phyloP scores from a whole-genome alignment of 1,140 invertebrate genomes.

The Bombus pascuorum region DNA sequence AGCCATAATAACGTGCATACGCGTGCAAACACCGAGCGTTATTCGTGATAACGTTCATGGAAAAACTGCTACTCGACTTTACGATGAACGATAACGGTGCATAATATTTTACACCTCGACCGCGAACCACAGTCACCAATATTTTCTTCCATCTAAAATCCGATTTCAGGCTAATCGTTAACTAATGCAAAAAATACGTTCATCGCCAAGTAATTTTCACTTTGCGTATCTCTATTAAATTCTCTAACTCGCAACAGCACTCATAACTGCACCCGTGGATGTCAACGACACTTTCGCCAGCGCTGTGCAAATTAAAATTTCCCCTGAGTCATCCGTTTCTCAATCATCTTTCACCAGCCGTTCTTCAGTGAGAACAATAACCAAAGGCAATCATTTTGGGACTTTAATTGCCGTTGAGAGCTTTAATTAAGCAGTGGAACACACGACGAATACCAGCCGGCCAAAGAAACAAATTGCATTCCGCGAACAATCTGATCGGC shows the following conservation, averaged over 20 bases:
- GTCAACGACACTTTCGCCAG: neutral
- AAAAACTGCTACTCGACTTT: slow-evolving; percentile 66
- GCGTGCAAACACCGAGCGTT: slow-evolving; percentile 64
- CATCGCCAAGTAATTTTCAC: neutral
- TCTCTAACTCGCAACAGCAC: neutral
- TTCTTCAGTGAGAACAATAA: neutral
- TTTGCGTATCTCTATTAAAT: no score
- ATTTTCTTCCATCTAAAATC: neutral
- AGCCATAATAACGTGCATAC: slow-evolving; percentile 66
- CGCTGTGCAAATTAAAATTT: neutral
- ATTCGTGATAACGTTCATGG: slow-evolving; percentile 67
- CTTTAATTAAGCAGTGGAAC: slow-evolving; percentile 48
- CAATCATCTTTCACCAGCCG: neutral
- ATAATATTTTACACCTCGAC: slow-evolving; percentile 7
- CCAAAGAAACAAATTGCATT: slow-evolving; percentile 58
- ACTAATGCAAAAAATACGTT: no score
- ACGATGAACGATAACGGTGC: slow-evolving; percentile 64
- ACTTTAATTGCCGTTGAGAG: slow-evolving; percentile 43
- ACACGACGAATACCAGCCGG: slow-evolving; percentile 13
- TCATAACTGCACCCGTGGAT: neutral
- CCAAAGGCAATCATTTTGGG: neutral
- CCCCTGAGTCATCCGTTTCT: neutral
- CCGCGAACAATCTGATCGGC: slow-evolving; percentile 50
- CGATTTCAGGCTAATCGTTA: no score
- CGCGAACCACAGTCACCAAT: neutral